Base-by-base conservation (phyloP, 2,797 vertebrate genomes). In the Semaprochilodus insignis region DNA sequence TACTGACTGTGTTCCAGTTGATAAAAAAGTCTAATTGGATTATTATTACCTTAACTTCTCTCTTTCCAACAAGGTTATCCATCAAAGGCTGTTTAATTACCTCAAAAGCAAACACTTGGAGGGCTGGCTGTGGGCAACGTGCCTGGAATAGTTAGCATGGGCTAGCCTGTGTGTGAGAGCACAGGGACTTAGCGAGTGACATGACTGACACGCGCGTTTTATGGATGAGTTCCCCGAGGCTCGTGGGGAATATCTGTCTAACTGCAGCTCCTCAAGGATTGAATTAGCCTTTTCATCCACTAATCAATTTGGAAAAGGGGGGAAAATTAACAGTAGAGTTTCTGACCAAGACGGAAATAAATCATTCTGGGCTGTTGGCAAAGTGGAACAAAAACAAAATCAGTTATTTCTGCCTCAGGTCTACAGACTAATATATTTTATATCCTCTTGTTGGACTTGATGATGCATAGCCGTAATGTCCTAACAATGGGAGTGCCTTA, bases 251-350 rank as follows among this genome's bases (percentile, higher is more conserved):
- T 87, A 77, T 88, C 80, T 88, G 90, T 91, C 90, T 90, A 88
- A 85, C 79, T 54, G 63, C 27, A 48, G 78, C 88, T 91, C 91
- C 92, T 93, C 87, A 21, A 90, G 90, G 88, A 90, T 80, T 82
- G 86, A 92, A 94, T 94, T 93, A 93, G 91, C 91, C 91, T 86
- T 89, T 82, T 92, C 92, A 94, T 92, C 90, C 89, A 79, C 92
- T 92, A 91, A 92, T 93, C 92, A 92, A 90, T 91, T 91, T 91
- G 84, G 86, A 93, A 88, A 90, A 86, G 90, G 83, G 86, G 77
- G 67, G 81, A 82, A 90, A 92, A 93, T 89, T 75, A 91, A 89
- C 87, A 90, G 81, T 81, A 84, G 80, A 86, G 88, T 88, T 89
- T 87, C 87, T 86, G 88, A 79, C 85, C 88, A 73, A 86, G 82